These are phyloP conservation scores for Muscina levida DNA, from an alignment of 2,888 invertebrate genomes.

Conservation along the genomic window DNA sequence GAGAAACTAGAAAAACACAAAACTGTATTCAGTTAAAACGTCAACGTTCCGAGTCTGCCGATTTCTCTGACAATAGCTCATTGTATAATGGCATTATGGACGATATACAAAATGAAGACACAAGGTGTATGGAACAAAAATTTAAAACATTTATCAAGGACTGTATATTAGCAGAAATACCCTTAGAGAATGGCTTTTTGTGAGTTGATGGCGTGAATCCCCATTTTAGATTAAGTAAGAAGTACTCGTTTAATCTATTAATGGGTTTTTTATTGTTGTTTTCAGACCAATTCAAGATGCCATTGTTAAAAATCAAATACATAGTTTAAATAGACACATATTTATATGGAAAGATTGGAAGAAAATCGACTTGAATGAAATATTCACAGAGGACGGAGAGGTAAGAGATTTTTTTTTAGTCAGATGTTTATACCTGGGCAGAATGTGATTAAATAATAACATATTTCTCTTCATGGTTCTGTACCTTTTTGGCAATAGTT, in stretches of 20 bases:
- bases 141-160: conserved; percentile 67
- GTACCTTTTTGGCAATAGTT: too few species aligned
- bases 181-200: conserved; percentile 55
- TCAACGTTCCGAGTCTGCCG: conserved; percentile 6
- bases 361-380: conserved; percentile 68
- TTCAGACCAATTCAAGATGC: conserved; percentile 73
- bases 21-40: conserved; percentile 27
- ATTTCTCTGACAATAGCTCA: conserved; percentile 39
- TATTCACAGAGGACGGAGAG: conserved; percentile 71
- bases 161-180: conserved; percentile 48
- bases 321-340: conserved; percentile 69
- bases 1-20: neutral
- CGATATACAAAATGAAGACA: conserved; percentile 15
- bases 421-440: neutral
- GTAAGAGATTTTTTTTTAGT: conserved; percentile 47
- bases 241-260: neutral
- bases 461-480: too few species aligned
- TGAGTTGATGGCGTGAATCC: conserved; percentile 31
- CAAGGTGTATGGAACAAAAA: conserved; percentile 41
- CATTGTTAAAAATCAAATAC: conserved; percentile 67
- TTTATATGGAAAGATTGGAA: conserved; percentile 69
- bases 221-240: neutral
- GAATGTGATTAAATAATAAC: too few species aligned
- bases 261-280: neutral
- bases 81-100: conserved; percentile 33